Base-by-base conservation (phyloP, 2,888 invertebrate genomes). In the Napeogenes sylphis region DNA sequence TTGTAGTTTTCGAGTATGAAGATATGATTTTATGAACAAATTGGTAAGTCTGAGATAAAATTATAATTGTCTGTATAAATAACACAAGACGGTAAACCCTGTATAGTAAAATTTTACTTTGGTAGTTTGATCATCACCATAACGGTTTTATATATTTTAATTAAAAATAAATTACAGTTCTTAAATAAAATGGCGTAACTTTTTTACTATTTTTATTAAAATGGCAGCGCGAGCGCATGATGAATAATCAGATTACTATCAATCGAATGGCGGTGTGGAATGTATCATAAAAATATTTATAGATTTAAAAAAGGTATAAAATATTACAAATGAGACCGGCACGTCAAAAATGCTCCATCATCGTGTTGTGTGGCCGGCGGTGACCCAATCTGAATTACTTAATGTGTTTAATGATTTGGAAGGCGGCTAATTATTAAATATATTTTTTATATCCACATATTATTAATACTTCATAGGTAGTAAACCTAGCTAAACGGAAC, bases 21-120 rank as follows among this genome's bases (percentile, higher is more conserved):
- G 75, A 77, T 79, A 76, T 74, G 69, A 80, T 82, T 85, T 87
- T 85, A 78, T 76, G 73, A 81, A 87, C 87, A 87, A 88, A 89
- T 87, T 87, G 85, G 81, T 80, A 74, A 75, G 78, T 71, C 33
- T 4, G 10, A 42, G 42, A 42, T 38, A 38, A 38, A 8, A 10
- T 42, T 42, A 42, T 42, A 42, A 42, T 42, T 42, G 42, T 42
- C 42, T 42, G 42, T 42, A 6, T 42, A 55, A 30, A 47, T 55
- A 46, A 55, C 12, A 55, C 4, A 4, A 33, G 32, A 35, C 47
- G n/a, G 42, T 45, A 59, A 38, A 8, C 13, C 14, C n/a, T 35
- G n/a, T 47, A 30, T 51, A 35, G 13, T 42, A 12, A 51, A 30
- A 2, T 51, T 51, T 51, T 3, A 51, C 10, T 51, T 0, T 30